Percentiles rank a stretch among this genome's conserved stretches.
These are phyloP conservation scores for Zaprionus camerounensis DNA, from an alignment of 1,140 invertebrate species.

Conservation along the genomic window DNA sequence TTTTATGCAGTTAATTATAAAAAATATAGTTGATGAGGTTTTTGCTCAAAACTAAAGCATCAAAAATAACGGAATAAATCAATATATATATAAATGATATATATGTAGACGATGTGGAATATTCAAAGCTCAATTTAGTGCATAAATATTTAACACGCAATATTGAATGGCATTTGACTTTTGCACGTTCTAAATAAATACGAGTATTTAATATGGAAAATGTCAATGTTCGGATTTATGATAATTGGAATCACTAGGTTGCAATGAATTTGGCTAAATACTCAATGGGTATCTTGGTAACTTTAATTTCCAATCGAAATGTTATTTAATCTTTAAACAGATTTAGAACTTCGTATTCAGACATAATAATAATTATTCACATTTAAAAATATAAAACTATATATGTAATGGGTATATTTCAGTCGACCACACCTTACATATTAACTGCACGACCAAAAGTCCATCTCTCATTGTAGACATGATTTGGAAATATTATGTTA, in stretches of 20 bases:
- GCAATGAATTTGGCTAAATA: slow-evolving; percentile 47
- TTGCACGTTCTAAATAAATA: slow-evolving; percentile 64
- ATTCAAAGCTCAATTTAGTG: slow-evolving; percentile 21
- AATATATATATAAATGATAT: background rate
- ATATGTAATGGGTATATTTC: background rate
- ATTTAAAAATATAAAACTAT: background rate
- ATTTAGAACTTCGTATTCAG: background rate
- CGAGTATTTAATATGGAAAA: slow-evolving; percentile 53
- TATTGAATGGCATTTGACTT: slow-evolving; percentile 56
- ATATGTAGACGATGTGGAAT: background rate
- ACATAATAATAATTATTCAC: background rate
- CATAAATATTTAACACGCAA: slow-evolving; percentile 48
- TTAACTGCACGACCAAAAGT: background rate
- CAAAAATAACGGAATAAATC: background rate
- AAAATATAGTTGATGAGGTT: background rate
- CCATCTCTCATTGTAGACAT: background rate
- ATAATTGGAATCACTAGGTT: slow-evolving; percentile 55
- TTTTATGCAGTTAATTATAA: background rate
- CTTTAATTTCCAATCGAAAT: background rate
- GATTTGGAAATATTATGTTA: slow-evolving; percentile 30
- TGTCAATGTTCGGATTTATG: slow-evolving; percentile 58
- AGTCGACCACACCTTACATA: background rate
- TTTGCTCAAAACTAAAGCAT: background rate
- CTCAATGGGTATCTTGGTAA: slow-evolving; percentile 31
- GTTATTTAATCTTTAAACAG: background rate